Base-by-base conservation (phyloP, 2,113 vertebrate species). In the Sapayoa aenigma region DNA sequence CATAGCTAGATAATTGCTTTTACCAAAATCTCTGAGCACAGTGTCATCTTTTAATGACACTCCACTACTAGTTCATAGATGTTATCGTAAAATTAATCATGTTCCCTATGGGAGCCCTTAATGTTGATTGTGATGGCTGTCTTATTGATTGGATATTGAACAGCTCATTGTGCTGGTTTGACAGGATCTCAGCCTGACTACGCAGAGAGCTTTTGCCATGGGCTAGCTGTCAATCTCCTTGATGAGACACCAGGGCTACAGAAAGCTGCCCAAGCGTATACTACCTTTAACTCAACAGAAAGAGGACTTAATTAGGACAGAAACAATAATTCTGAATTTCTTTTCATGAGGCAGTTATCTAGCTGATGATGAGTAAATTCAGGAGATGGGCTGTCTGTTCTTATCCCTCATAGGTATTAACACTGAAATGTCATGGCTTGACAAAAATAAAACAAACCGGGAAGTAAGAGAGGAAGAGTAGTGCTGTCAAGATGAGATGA, bases 81-180 rank as follows among this genome's bases (percentile, higher is more conserved):
- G 56, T 69, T 95, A 92, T 90, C 71, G 55, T 60, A 74, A 94
- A 95, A 96, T 94, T 93, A 94, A 97, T 96, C 89, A 75, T 2
- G 4, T 47, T 83, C 39, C 44, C 63, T 91, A 12, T 3, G 25
- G 96, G 76, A 11, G 1, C 9, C 46, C 60, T 93, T 81, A 91
- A 69, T 2, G 9, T 59, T 89, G 78, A 73, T 94, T 96, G 93
- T 89, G 30, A 75, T 92, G 74, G 35, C 75, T 94, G 74, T 92
- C 87, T 87, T 89, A 89, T 31, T 96, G 92, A 95, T 81, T 85
- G n/a, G 58, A 50, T 89, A 37, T 88, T 89, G 80, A 96, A 42
- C 47, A 90, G 46, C 37, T 95, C 73, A 87, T 92, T 93, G 81
- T 77, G 39, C 18, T 58, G 31, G 30, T 55, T 88, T 1, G 2